phyloP scores from a whole-genome alignment of 2,888 invertebrate species.

The Ormyrus labotus region DNA sequence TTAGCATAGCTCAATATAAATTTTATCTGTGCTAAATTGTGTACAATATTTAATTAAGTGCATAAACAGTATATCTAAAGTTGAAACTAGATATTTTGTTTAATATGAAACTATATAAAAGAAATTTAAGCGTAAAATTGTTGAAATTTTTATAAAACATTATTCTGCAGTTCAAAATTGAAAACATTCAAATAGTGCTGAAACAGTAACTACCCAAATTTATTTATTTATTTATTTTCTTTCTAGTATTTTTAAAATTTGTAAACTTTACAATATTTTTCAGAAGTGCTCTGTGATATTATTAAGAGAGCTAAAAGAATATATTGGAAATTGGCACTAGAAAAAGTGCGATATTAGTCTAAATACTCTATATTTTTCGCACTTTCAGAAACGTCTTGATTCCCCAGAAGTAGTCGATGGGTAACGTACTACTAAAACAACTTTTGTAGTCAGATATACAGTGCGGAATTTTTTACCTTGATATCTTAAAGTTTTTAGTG shows the following conservation, averaged over 20 bases:
- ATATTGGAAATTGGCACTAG: slow-evolving; percentile 39
- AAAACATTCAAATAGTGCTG: not conserved
- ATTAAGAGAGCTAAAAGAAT: not conserved
- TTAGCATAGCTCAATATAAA: too few relatives aligned
- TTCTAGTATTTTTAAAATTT: slow-evolving; percentile 3
- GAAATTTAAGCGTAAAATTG: too few relatives aligned
- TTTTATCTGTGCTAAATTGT: too few relatives aligned
- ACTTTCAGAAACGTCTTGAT: not conserved
- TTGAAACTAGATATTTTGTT: too few relatives aligned
- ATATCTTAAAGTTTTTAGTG: slow-evolving; percentile 11
- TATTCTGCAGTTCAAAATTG: not conserved
- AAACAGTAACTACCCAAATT: not conserved
- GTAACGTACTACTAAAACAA: not conserved
- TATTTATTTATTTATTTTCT: not conserved
- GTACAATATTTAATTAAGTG: too few relatives aligned
- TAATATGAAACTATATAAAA: too few relatives aligned
- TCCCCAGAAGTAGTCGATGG: not conserved
- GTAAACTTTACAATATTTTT: not conserved
- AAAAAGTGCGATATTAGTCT: slow-evolving; percentile 30
- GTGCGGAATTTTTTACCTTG: slow-evolving; percentile 24
- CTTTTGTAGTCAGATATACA: slow-evolving; percentile 5
- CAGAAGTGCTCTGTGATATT: not conserved
- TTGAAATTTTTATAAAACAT: too few relatives aligned
- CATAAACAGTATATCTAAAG: too few relatives aligned
- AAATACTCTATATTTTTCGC: slow-evolving; percentile 25